Evolutionary conservation across 2,888 invertebrate genomes (phyloP).

Genomic region (Alviniconcha strummeri): DNA sequence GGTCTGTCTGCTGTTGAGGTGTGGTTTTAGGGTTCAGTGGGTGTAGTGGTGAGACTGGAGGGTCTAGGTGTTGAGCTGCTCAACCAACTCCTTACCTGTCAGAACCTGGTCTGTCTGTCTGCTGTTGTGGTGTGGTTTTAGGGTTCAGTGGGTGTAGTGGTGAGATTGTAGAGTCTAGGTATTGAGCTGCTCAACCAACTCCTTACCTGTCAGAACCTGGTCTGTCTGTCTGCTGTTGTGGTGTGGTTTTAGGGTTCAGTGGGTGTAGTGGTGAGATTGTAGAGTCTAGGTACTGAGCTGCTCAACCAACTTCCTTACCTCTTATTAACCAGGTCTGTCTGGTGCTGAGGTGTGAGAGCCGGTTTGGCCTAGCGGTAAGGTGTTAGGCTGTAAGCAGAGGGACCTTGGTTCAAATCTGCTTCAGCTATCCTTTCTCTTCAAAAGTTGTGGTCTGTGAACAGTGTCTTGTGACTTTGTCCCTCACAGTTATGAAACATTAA

Average conservation of each 20-base stretch:
- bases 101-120: slow-evolving; percentile 77
- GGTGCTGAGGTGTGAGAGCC: neutral
- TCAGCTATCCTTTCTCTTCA: too few relatives aligned
- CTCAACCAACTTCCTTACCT: slow-evolving; percentile 85
- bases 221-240: slow-evolving; percentile 38
- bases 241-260: too few relatives aligned
- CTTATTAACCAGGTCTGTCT: slow-evolving; percentile 78
- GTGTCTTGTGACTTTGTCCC: too few relatives aligned
- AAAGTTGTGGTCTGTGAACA: too few relatives aligned
- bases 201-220: slow-evolving; percentile 82
- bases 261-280: too few relatives aligned
- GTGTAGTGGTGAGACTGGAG: too few relatives aligned
- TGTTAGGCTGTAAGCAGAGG: too few relatives aligned
- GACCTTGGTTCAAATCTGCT: too few relatives aligned
- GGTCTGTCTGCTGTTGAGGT: slow-evolving; percentile 2
- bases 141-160: neutral
- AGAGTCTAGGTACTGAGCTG: slow-evolving; percentile 84
- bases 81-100: slow-evolving; percentile 84
- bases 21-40: neutral
- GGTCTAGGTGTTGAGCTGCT: slow-evolving; percentile 85
- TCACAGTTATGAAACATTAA: too few relatives aligned
- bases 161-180: slow-evolving; percentile 77
- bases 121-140: neutral
- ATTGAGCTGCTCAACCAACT: slow-evolving; percentile 86
- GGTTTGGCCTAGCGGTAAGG: neutral